Conservation (phyloP, 2,888 invertebrate species). For the Gymnoscelis rufifasciata region DNA sequence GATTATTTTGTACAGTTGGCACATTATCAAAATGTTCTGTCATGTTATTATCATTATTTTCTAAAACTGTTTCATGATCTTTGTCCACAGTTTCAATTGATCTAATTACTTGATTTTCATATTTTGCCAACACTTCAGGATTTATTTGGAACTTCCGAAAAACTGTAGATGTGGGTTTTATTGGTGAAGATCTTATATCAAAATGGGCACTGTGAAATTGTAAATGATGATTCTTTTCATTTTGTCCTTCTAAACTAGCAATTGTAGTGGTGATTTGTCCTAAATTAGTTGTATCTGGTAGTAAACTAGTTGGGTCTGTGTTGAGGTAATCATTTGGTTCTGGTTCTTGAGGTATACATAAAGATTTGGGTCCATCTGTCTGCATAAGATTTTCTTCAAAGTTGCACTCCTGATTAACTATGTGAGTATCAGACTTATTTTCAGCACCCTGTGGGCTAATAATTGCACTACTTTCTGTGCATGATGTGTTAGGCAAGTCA, state of each 20-base stretch:
- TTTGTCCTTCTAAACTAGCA: conserved; percentile 25
- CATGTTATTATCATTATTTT: conserved; percentile 12
- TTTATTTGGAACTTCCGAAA: conserved; percentile 68
- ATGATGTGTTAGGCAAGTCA: conserved; percentile 14
- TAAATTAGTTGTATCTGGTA: conserved; percentile 9
- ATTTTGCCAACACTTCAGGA: conserved; percentile 58
- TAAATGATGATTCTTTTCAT: conserved; percentile 40
- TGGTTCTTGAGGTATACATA: conserved; percentile 11
- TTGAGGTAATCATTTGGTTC: conserved; percentile 17
- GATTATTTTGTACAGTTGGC: conserved; percentile 4
- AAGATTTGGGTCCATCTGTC: conserved; percentile 1
- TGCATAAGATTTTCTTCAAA: conserved; percentile 10
- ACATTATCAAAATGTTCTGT: conserved; percentile 6
- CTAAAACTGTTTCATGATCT: conserved; percentile 18
- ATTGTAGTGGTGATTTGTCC: conserved; percentile 18
- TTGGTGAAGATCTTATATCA: conserved; percentile 69
- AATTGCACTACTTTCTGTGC: conserved; percentile 25
- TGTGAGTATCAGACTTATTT: conserved; percentile 25
- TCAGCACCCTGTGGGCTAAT: conserved; percentile 22
- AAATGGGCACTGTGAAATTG: conserved; percentile 70
- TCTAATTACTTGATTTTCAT: conserved; percentile 54
- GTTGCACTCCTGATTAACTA: conserved; percentile 23
- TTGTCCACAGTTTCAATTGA: conserved; percentile 47
- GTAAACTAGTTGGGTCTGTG: conserved; percentile 5
- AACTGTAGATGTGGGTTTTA: conserved; percentile 62